These are phyloP conservation scores for Chrysina gloriosa DNA, from an alignment of 2,888 invertebrate species.

Conservation along the genomic window DNA sequence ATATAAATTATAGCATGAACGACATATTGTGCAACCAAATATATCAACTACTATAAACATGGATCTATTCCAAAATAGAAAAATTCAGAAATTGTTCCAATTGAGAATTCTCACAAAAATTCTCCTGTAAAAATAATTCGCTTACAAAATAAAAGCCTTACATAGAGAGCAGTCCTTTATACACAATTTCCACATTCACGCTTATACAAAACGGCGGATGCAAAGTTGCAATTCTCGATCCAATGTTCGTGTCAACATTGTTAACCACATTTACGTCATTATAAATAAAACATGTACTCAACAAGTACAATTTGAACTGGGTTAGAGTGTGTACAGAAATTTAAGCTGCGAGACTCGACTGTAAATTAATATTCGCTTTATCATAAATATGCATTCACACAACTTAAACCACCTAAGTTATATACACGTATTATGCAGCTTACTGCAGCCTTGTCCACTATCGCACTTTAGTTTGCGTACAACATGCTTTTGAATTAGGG, in stretches of 20 bases:
- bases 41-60: too few relatives aligned
- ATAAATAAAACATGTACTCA: not conserved
- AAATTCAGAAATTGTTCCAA: too few relatives aligned
- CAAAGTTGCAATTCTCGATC: not conserved
- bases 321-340: not conserved
- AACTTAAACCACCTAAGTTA: not conserved
- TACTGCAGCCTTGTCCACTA: not conserved
- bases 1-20: too few relatives aligned
- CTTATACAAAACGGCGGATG: too few relatives aligned
- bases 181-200: too few relatives aligned
- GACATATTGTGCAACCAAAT: too few relatives aligned
- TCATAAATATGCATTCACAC: conserved; percentile 3
- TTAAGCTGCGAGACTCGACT: not conserved
- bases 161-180: too few relatives aligned
- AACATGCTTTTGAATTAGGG: not conserved
- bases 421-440: not conserved
- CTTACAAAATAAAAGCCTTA: too few relatives aligned
- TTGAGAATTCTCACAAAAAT: too few relatives aligned
- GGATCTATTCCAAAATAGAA: too few relatives aligned
- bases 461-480: not conserved
- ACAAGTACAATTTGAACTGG: not conserved
- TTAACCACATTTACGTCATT: not conserved
- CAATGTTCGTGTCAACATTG: not conserved
- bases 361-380: not conserved
- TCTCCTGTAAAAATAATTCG: too few relatives aligned